These are phyloP conservation scores for Passer montanus DNA, from an alignment of 2,113 vertebrate species.

Conservation along the genomic window DNA sequence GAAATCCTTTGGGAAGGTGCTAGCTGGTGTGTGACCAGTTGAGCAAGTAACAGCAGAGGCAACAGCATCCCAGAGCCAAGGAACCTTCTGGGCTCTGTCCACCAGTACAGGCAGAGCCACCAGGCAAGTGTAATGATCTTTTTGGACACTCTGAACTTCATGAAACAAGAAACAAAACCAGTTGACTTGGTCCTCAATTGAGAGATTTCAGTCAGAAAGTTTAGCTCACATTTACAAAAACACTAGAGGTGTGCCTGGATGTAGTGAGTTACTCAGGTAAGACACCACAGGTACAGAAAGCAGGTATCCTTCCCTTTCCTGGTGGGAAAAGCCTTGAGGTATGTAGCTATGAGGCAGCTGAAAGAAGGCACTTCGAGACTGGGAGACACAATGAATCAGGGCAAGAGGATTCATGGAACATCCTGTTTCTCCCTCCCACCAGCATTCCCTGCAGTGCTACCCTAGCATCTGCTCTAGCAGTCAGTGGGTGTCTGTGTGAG, in stretches of 20 bases:
- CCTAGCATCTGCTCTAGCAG: neutral
- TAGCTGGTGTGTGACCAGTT: neutral
- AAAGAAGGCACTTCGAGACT: neutral
- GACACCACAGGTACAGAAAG: neutral
- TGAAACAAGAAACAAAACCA: neutral
- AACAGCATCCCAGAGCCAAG: neutral
- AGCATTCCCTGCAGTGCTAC: neutral
- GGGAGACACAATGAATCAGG: neutral
- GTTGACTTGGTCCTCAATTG: neutral
- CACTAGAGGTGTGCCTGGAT: neutral
- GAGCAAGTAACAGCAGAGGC: neutral
- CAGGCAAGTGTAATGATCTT: neutral
- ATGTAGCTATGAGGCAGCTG: neutral
- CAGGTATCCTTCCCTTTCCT: neutral
- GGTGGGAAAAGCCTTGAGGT: neutral
- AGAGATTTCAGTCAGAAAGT: neutral
- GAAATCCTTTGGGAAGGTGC: neutral
- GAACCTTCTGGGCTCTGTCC: neutral
- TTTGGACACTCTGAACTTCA: neutral
- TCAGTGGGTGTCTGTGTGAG: neutral
- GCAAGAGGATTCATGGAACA: neutral
- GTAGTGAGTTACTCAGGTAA: neutral
- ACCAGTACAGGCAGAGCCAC: neutral
- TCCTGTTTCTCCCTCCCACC: neutral
- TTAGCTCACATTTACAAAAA: neutral